Base-by-base conservation (phyloP, 37 sponge, comb jelly and placozoan species). In the Spongilla lacustris region DNA sequence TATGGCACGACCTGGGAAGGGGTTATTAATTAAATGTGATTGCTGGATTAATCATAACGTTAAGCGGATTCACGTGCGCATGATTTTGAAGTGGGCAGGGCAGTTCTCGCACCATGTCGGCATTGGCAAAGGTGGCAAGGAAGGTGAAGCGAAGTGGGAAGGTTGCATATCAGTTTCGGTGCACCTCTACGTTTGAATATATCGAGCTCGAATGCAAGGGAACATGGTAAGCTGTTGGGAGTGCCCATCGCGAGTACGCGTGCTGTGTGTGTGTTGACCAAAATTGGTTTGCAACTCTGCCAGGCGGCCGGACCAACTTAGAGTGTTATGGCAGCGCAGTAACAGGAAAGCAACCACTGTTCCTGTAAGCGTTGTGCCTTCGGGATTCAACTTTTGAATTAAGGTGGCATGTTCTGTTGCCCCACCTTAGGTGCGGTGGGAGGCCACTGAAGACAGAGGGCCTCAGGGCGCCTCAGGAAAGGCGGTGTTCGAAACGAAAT, bases 111-210 rank as follows among this genome's bases (percentile, higher is more conserved):
- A 13, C 73, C 73, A 33, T 31, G 32, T 73, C 30, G 21, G 58
- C 58, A 1, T 69, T 89, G 25, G 74, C 41, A 28, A 79, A 80
- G 46, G 79, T 83, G 68, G 85, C 82, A 36, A 88, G 95, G 33
- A 94, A 94, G 73, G n/a, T 94, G 32, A 91, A 85, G 67, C 80
- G 95, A 11, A 58, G 79, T 26, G 91, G 89, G 23, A 94, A 94
- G 83, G 30, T 80, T 1, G 95, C 95, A 10, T 68, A 50, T 30
- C 95, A 94, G 86, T 94, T 94, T 76, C 81, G 79, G 21, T 84
- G 91, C 80, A 94, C 92, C 9, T 88, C 92, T 17, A 94, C 86
- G 0, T 94, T 94, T 70, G 95, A 94, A 81, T 94, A 91, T 58
- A 94, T 94, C 37, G 95, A 94, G 14, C 68, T 94, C 67, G 74